Base-by-base conservation (phyloP, 2,797 vertebrate genomes). In the Lagodon rhomboides region DNA sequence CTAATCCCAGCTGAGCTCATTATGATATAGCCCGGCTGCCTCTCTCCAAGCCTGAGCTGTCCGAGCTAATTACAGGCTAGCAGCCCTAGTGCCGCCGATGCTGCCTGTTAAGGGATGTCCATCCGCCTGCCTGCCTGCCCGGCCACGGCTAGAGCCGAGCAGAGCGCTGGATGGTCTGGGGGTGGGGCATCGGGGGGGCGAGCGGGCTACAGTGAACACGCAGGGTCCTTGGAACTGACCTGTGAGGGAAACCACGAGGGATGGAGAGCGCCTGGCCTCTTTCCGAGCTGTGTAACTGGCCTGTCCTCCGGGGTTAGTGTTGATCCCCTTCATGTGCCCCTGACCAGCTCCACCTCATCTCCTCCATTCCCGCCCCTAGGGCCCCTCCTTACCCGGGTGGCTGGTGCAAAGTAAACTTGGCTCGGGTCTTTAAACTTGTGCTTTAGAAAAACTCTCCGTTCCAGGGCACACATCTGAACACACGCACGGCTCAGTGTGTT, bases 1-100 rank as follows among this genome's bases (percentile, higher is more conserved):
- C 97, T 99, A 99, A 99, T 99, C 98, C 98, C 98, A 99, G 96
- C 96, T 99, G 98, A 98, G 97, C 98, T 99, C 98, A 99, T 99
- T 99, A 99, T 97, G 97, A 97, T 98, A 97, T 98, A 98, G 98
- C 97, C 98, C 95, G 96, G 95, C 97, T 98, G 97, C 98, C 96
- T 95, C 96, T 97, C 96, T 97, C 96, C 94, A 96, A 98, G 97
- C 96, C 96, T 95, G 97, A 97, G 97, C 97, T 99, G 98, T 99
- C 98, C 96, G 95, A 97, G 97, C 97, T 99, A 99, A 99, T 99
- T 99, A 99, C 97, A 96, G 95, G 96, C 94, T 96, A 97, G 97
- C 96, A 97, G 96, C 96, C 96, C 88, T 79, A 70, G 91, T 92
- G 90, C 93, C 83, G 92, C 89, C 85, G 79, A 87, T 91, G 88